Evolutionary conservation across 2,888 invertebrate species (phyloP).

Genomic region (Synanthedon andrenaeformis): DNA sequence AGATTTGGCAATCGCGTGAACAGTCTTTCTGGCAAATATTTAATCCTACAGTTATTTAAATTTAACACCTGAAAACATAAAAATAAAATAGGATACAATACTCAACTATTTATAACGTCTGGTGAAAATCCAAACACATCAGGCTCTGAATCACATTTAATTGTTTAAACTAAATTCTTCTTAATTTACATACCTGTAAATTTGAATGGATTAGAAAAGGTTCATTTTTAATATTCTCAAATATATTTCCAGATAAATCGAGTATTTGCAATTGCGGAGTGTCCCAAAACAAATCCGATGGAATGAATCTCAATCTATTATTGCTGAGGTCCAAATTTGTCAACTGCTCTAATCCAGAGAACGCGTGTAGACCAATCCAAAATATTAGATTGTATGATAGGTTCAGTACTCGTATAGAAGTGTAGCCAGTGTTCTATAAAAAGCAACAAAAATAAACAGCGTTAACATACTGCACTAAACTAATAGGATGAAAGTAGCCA

Average conservation of each 20-base stretch:
- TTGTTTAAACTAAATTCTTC: neutral
- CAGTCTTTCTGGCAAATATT: slow-evolving; percentile 56
- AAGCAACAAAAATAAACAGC: neutral
- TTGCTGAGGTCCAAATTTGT: slow-evolving; percentile 70
- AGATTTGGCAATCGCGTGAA: slow-evolving; percentile 69
- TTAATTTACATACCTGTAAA: slow-evolving; percentile 35
- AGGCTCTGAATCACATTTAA: neutral
- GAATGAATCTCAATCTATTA: slow-evolving; percentile 71
- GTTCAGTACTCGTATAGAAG: slow-evolving; percentile 57
- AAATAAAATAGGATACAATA: neutral
- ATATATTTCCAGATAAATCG: slow-evolving; percentile 73
- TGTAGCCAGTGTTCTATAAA: slow-evolving; percentile 63
- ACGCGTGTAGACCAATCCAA: slow-evolving; percentile 73
- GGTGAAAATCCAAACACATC: neutral
- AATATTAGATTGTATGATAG: slow-evolving; percentile 73
- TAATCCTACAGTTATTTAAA: slow-evolving; percentile 71
- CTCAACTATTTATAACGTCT: neutral
- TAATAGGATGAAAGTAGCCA: neutral
- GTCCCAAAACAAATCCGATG: slow-evolving; percentile 68
- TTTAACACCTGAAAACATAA: slow-evolving; percentile 61
- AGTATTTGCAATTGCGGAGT: slow-evolving; percentile 62
- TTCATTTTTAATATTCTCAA: slow-evolving; percentile 64
- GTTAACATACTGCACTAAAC: neutral
- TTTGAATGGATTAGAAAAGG: slow-evolving; percentile 69
- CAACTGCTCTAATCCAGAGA: slow-evolving; percentile 61